These are phyloP conservation scores for Aleiodes sp. DNA, from an alignment of 1,140 invertebrate species.

Conservation along the genomic window DNA sequence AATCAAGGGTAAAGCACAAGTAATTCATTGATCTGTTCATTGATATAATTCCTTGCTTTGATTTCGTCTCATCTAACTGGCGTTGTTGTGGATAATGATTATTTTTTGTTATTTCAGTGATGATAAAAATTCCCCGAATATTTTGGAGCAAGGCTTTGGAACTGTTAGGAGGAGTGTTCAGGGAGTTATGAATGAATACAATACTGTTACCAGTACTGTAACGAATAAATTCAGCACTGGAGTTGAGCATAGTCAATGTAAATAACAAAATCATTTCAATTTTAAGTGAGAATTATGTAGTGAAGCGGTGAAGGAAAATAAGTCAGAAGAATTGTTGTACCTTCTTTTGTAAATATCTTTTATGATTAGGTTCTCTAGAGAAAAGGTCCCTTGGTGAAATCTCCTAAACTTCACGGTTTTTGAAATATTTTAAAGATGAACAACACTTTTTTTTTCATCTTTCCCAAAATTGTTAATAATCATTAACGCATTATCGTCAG, in stretches of 20 bases:
- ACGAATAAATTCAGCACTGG: conserved; percentile 51
- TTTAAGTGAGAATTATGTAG: background rate
- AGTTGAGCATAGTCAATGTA: conserved; percentile 55
- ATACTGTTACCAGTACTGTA: conserved; percentile 42
- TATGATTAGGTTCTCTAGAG: too few species aligned
- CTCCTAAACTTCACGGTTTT: too few species aligned
- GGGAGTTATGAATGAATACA: conserved; percentile 43
- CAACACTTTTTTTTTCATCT: background rate
- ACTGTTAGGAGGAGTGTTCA: conserved; percentile 49
- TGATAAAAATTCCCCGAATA: conserved; percentile 35
- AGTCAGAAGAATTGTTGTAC: background rate
- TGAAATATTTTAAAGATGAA: too few species aligned
- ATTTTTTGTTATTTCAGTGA: conserved; percentile 41
- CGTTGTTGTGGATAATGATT: too few species aligned
- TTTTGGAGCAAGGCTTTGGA: conserved; percentile 53
- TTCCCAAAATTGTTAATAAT: too few species aligned
- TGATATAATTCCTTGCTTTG: background rate
- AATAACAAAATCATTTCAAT: conserved; percentile 22
- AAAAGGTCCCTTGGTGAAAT: too few species aligned
- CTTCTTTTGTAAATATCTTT: background rate
- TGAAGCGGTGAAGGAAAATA: background rate
- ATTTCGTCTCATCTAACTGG: too few species aligned
- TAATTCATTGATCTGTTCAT: conserved; percentile 45
- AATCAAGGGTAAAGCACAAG: conserved; percentile 60
- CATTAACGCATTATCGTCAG: too few species aligned